These are phyloP conservation scores for Clusia tigrina DNA, from an alignment of 2,888 invertebrate genomes.

Conservation along the genomic window DNA sequence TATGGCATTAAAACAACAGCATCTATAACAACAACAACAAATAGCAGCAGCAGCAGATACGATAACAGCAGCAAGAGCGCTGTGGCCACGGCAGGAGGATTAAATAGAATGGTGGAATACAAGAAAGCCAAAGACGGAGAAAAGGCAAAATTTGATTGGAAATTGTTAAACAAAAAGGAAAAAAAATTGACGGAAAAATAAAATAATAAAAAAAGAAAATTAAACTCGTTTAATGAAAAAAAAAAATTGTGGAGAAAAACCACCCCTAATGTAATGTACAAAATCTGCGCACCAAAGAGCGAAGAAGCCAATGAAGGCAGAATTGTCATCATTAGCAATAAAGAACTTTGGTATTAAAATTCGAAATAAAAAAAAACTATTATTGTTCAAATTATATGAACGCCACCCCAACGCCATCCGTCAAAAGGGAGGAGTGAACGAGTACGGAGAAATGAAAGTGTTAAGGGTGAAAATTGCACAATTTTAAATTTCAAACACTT, in stretches of 20 bases:
- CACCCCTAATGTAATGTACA: neutral
- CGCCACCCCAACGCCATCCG: constrained; percentile 10
- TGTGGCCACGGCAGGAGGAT: too few relatives aligned
- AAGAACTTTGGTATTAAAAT: constrained; percentile 12
- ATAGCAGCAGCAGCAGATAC: constrained; percentile 12
- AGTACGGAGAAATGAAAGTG: neutral
- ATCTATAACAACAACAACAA: constrained; percentile 22
- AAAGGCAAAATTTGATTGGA: constrained; percentile 18
- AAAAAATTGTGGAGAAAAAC: constrained; percentile 28
- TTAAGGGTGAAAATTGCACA: neutral
- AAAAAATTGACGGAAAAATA: constrained; percentile 43
- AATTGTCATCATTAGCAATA: neutral
- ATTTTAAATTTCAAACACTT: neutral
- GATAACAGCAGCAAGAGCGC: constrained; percentile 13
- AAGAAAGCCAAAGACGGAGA: constrained; percentile 17
- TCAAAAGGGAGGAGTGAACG: neutral
- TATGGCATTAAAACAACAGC: constrained; percentile 18
- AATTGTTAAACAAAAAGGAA: constrained; percentile 32
- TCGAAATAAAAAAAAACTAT: constrained; percentile 23
- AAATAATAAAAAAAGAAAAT: constrained; percentile 39
- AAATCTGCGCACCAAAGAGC: constrained; percentile 5
- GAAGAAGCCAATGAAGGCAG: constrained; percentile 16
- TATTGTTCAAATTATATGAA: constrained; percentile 23
- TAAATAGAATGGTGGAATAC: constrained; percentile 29
- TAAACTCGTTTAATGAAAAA: constrained; percentile 25